Percentiles rank a stretch among this genome's conserved stretches.
phyloP scores from a whole-genome alignment of 2,888 invertebrate species.

The Watsonalla cultraria region DNA sequence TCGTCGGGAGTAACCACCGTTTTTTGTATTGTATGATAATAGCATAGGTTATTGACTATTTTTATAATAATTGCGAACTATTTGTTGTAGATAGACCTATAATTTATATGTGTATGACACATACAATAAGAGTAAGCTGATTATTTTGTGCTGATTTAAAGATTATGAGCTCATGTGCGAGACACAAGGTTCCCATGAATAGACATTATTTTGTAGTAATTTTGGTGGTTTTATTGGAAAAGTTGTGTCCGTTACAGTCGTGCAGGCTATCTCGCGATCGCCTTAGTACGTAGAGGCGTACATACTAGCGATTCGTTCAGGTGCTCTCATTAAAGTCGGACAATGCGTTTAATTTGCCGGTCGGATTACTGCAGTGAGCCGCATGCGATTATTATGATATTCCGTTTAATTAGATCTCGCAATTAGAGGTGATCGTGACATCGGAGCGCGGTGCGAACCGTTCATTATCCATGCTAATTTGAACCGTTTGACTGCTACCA shows the following conservation, averaged over 20 bases:
- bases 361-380: constrained; percentile 33
- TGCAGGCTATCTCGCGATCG: neutral
- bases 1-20: neutral
- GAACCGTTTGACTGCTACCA: constrained; percentile 15
- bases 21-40: neutral
- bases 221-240: neutral
- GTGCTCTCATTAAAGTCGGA: constrained; percentile 35
- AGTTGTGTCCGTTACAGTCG: neutral
- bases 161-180: constrained; percentile 22
- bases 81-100: neutral
- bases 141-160: constrained; percentile 17
- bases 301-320: constrained; percentile 28
- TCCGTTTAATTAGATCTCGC: constrained; percentile 57
- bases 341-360: constrained; percentile 44
- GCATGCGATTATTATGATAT: constrained; percentile 52
- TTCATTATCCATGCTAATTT: constrained; percentile 61
- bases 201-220: constrained; percentile 6
- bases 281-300: neutral
- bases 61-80: constrained; percentile 1
- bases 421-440: constrained; percentile 57
- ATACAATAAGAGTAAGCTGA: constrained; percentile 21
- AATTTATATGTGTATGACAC: constrained; percentile 42
- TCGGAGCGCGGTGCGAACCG: constrained; percentile 38
- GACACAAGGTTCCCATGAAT: constrained; percentile 21
- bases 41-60: neutral